Evolutionary conservation across 2,888 invertebrate genomes (phyloP), one percentile per base, ranked within the genome.

Genomic region (Torymus tubicola): DNA sequence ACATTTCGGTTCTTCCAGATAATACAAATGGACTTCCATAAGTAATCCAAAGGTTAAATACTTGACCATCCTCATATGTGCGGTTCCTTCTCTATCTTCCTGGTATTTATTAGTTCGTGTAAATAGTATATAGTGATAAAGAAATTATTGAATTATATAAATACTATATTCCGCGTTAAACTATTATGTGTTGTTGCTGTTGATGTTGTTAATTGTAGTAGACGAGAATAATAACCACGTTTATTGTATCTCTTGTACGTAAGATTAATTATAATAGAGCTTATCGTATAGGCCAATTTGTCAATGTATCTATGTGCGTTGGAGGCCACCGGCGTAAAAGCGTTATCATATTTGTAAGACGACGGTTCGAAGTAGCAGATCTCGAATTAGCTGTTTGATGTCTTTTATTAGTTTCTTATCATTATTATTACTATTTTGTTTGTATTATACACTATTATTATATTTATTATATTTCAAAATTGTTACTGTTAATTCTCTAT

Each of bases 111-210:
- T n/a, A 60, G 67, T 65, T n/a, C 52, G 52, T 82, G 69, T 80
- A 80, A 31, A 80, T 82, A 80, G 42, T 18, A 11, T 16, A 70
- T 58, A 78, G 63, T 13, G 2, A 77, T 76, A 5, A 4, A 67
- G 53, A 72, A 60, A 79, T 65, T 78, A 78, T 74, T 68, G 69
- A 81, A 69, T 78, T 55, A 74, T 78, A 78, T 67, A 81, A 74
- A 77, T 61, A 81, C 70, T 80, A 83, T 75, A 78, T 78, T 88
- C 86, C 86, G 86, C 85, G 89, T 89, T 90, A 86, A 89, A 85
- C 86, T 88, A 90, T 88, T 88, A 89, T 87, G 89, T 90, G 90
- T 90, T 90, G 88, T 90, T 90, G 90, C 87, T 89, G 90, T 90
- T 90, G 88, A 89, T 90, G 90, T 90, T 90, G 88, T 89, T 90